phyloP scores from a whole-genome alignment of 2,888 invertebrate species.

The Tupiocoris notatus region DNA sequence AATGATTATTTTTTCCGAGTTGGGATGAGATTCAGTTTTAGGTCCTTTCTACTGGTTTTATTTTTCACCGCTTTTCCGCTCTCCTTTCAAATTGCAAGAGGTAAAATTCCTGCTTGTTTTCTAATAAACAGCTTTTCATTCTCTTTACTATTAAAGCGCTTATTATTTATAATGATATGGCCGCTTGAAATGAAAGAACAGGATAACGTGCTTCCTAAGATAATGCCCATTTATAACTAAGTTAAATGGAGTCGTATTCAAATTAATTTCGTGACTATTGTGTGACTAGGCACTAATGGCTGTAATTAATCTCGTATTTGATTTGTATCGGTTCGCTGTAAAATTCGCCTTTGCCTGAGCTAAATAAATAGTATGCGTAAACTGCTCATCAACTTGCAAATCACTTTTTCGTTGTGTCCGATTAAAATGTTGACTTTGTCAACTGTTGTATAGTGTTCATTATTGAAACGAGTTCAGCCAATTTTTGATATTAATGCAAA shows the following conservation, averaged over 20 bases:
- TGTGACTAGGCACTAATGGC: too few relatives aligned
- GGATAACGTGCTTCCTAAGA: too few relatives aligned
- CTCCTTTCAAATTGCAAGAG: background rate
- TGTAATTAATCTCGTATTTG: too few relatives aligned
- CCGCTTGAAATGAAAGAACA: too few relatives aligned
- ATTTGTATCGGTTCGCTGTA: too few relatives aligned
- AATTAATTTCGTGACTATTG: too few relatives aligned
- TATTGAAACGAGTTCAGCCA: background rate
- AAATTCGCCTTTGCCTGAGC: too few relatives aligned
- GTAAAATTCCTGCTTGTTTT: background rate
- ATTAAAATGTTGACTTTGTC: background rate
- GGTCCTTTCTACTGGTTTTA: background rate
- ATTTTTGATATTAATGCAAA: background rate
- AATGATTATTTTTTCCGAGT: background rate
- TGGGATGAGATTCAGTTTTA: background rate
- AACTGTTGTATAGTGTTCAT: background rate
- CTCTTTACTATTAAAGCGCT: too few relatives aligned
- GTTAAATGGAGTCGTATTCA: too few relatives aligned
- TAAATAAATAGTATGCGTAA: background rate
- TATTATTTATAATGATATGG: too few relatives aligned
- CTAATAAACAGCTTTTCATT: too few relatives aligned
- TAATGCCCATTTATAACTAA: too few relatives aligned
- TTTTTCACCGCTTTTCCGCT: background rate
- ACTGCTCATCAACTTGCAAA: background rate
- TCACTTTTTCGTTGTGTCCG: background rate